A percentile compares a stretch with the other conserved stretches of the same genome.
These are phyloP conservation scores for Syngnathus scovelli DNA, from an alignment of 2,113 vertebrate species.

Conservation along the genomic window DNA sequence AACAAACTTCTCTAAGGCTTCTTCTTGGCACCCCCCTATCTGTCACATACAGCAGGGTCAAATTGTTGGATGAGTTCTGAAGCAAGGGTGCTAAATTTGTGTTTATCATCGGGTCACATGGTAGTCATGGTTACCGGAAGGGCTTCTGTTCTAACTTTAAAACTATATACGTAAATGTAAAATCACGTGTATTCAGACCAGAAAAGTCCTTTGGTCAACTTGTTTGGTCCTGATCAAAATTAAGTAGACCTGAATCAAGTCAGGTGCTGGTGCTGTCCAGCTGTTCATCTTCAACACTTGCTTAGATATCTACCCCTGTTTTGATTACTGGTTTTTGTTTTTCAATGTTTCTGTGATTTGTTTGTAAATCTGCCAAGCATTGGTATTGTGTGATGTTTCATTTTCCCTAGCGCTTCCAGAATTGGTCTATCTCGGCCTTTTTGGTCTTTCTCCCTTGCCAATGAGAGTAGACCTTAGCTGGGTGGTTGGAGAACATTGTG, in stretches of 20 bases:
- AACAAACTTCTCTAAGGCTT: background rate
- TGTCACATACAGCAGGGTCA: background rate
- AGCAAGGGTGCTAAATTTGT: too few species aligned
- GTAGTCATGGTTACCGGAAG: too few species aligned
- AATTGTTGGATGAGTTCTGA: background rate
- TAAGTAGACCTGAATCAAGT: too few species aligned
- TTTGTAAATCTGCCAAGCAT: background rate
- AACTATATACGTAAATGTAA: too few species aligned
- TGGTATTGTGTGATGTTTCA: background rate
- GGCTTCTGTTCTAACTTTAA: too few species aligned
- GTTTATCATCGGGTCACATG: too few species aligned
- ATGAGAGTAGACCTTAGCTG: background rate
- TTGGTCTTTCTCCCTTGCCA: background rate
- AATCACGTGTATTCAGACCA: too few species aligned
- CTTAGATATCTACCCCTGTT: background rate
- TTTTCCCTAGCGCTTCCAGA: background rate
- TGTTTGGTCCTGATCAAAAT: too few species aligned
- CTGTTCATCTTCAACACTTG: background rate
- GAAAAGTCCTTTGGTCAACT: too few species aligned
- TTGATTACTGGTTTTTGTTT: too few species aligned
- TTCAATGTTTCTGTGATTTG: background rate
- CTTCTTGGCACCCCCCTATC: background rate
- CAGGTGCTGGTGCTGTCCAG: background rate
- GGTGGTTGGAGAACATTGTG: background rate
- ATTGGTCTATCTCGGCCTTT: background rate